Evolutionary conservation across 2,888 invertebrate genomes (phyloP).

Genomic region (Drosophila histrio): DNA sequence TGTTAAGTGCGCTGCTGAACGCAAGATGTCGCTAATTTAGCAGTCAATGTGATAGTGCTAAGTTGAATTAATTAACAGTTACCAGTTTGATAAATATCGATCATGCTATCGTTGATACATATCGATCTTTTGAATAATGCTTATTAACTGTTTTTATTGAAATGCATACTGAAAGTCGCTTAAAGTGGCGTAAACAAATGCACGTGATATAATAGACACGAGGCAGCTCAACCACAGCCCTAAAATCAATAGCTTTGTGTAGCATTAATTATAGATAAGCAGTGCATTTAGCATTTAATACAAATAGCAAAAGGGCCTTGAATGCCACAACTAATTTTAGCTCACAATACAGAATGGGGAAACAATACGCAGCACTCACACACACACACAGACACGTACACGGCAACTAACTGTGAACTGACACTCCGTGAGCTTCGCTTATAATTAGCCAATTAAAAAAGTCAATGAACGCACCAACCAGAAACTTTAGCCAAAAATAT

Average conservation of each 20-base stretch:
- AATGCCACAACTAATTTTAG: constrained; percentile 40
- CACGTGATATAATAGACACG: constrained; percentile 43
- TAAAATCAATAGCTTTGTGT: constrained; percentile 23
- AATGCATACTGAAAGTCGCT: constrained; percentile 12
- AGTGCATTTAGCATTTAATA: constrained; percentile 8
- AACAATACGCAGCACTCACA: background rate
- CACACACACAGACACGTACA: background rate
- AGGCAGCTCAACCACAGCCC: constrained; percentile 33
- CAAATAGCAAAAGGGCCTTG: constrained; percentile 30
- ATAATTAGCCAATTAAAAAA: constrained; percentile 47
- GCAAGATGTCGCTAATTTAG: constrained; percentile 16
- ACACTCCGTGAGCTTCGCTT: constrained; percentile 1
- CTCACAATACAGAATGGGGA: background rate
- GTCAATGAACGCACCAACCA: constrained; percentile 52
- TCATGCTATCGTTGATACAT: too few species aligned
- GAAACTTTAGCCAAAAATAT: constrained; percentile 12
- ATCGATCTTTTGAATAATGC: too few species aligned
- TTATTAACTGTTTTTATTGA: background rate
- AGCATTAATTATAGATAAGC: constrained; percentile 46
- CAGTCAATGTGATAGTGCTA: too few species aligned
- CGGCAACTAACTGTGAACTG: background rate
- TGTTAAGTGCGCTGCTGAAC: background rate
- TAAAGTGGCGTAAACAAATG: constrained; percentile 12
- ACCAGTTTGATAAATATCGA: too few species aligned
- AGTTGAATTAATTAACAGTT: too few species aligned